Base-by-base conservation (phyloP, 2,888 invertebrate species). In the Erebia epiphron region DNA sequence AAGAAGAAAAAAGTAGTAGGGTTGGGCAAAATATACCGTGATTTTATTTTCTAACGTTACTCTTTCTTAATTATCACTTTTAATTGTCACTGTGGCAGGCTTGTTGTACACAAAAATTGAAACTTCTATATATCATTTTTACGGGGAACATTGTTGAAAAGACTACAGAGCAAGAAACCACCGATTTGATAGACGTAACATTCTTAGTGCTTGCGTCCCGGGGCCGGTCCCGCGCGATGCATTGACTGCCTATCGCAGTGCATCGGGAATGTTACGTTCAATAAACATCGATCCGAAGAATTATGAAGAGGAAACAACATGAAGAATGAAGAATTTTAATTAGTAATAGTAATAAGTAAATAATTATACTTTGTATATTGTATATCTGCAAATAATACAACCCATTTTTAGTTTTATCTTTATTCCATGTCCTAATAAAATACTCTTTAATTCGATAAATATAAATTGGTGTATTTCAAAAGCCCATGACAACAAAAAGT, bases 191-290 rank as follows among this genome's bases (percentile, higher is more conserved):
- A 82, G 85, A 85, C 82, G 83, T 84, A 84, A 90, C 86, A 80
- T 91, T 92, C 91, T 89, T 82, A 83, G 80, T 87, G 91, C 89
- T 89, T 90, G 90, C 88, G 82, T 66, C 69, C 75, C 77, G 67
- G 71, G 76, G 76, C 75, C 66, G 56, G 76, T 67, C 80, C 78
- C 78, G 75, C 75, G 77, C 80, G 80, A 80, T 77, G 80, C 83
- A 79, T 77, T 76, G 79, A 76, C 76, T 75, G 75, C 71, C 75
- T 77, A 74, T 76, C 75, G 79, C 76, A 76, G 76, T 83, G 83
- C 82, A 79, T 80, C 73, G 77, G 78, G 83, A 83, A 83, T 80
- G 80, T 81, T 80, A 73, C 72, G 78, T 79, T 77, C 76, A 76
- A 69, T 72, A 72, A 64, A 70, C 80, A 26, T 67, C 82, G 49